Base-by-base conservation (phyloP, 2,797 vertebrate species). In the Mionectes olivaceus region DNA sequence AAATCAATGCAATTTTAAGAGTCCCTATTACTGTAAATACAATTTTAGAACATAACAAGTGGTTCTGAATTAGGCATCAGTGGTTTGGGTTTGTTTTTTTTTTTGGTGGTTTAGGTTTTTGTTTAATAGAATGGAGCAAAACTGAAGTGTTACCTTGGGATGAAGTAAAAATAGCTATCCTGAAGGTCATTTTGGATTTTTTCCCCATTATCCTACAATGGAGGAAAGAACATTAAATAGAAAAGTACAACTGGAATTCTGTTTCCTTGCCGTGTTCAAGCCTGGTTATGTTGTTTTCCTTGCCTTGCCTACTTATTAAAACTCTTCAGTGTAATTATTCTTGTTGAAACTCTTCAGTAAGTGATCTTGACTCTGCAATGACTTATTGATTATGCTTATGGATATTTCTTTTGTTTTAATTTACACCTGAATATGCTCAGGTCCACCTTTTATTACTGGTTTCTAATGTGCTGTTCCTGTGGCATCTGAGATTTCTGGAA, bases 121-220 rank as follows among this genome's bases (percentile, higher is more conserved):
- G 16, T 79, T 73, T 9, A 69, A 37, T 47, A 49, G 39, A 55
- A 57, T 37, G 27, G 22, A 87, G 37, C 27, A 91, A 46, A 60
- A 59, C 43, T 33, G 13, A 57, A 47, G 4, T 11, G 5, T 93
- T 86, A 71, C 69, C 82, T 77, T 78, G 64, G 17, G 24, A 23
- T 73, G 70, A 68, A 87, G 85, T 87, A 92, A 95, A 88, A 93
- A 92, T 83, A 88, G 37, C 69, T 53, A 27, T 27, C 19, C 33
- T 56, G 41, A 46, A 61, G 33, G 61, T 75, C 3, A 76, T 49
- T 43, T 64, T 28, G 13, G 3, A 7, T 4, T 50, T 68, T 78
- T 57, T 44, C 24, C 4, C 33, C 12, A 24, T 67, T 89, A 47
- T 32, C 32, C n/a, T 19, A 22, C 13, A 76, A 17, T 13, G 21